Percentiles rank a stretch among this genome's conserved stretches.
These are phyloP conservation scores for Danio jaintianensis DNA, from an alignment of 2,797 vertebrate genomes.

Conservation along the genomic window DNA sequence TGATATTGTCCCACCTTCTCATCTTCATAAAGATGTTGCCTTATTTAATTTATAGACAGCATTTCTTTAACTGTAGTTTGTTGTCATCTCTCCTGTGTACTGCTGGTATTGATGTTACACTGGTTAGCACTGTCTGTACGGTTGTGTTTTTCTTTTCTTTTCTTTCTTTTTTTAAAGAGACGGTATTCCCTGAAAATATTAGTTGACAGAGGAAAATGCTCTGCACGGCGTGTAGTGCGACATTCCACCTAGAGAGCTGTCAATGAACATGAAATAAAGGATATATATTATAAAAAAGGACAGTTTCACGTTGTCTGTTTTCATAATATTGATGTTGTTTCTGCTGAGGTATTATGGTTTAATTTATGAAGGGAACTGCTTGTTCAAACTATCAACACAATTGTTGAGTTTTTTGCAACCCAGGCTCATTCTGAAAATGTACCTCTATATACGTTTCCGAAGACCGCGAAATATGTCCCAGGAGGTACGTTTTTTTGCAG, in stretches of 20 bases:
- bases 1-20: background rate
- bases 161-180: conserved; percentile 48
- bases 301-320: background rate
- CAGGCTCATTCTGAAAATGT: too few species aligned
- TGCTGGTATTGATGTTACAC: conserved; percentile 40
- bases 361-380: background rate
- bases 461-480: too few species aligned
- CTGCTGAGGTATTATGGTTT: background rate
- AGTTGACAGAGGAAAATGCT: conserved; percentile 38
- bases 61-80: conserved; percentile 47
- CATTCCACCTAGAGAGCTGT: conserved; percentile 58
- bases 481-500: too few species aligned
- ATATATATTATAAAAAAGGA: conserved; percentile 59
- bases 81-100: conserved; percentile 44
- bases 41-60: conserved; percentile 61
- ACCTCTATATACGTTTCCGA: too few species aligned
- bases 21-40: conserved; percentile 45
- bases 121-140: conserved; percentile 30
- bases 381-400: too few species aligned
- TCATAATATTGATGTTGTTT: background rate
- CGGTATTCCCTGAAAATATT: conserved; percentile 47
- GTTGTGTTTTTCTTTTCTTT: conserved; percentile 23
- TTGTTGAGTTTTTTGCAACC: too few species aligned
- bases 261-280: conserved; percentile 66
- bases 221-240: conserved; percentile 59